Base-by-base conservation (phyloP, 2,797 vertebrate genomes). In the Odontamblyopus rebecca region DNA sequence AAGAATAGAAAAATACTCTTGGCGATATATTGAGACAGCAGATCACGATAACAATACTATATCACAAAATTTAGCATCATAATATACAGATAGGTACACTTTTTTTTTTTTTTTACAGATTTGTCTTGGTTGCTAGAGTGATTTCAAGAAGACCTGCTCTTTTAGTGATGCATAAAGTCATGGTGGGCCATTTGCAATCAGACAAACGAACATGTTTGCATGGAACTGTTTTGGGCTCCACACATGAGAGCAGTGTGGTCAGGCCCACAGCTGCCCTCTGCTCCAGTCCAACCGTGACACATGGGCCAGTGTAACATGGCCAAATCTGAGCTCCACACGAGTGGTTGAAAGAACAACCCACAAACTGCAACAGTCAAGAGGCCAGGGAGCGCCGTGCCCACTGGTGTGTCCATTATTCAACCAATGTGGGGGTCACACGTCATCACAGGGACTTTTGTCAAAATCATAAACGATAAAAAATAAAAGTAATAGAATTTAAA, bases 271-370 rank as follows among this genome's bases (percentile, higher is more conserved):
- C 72, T 70, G 60, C 61, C 70, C 74, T 11, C 35, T 60, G 62
- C 78, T 70, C 67, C 19, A n/a, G 60, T 48, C 2, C 57, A 74
- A 72, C 75, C 54, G 48, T 38, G 63, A 80, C 59, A 67, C 79
- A 83, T 83, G 61, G 74, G 70, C 26, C 61, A 76, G 69, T 76
- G 75, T 71, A 75, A 82, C 69, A 77, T 77, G 82, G 68, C 72
- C 73, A 19, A 48, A 70, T 67, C 61, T 2, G 66, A 54, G 32
- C 23, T 32, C 53, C 68, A 69, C 78, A 67, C 70, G 9, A 29
- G 57, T 30, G 26, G 9, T 6, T 61, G 38, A 61, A 9, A 70
- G 73, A n/a, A 35, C 77, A 63, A 70, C 74, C 67, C 41, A 44
- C 62, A 15, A 26, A 38, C 62, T 41, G 44, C 32, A n/a, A 1